These are phyloP conservation scores for Xiphorhynchus erythropygius DNA, from an alignment of 2,797 vertebrate genomes.

Conservation along the genomic window DNA sequence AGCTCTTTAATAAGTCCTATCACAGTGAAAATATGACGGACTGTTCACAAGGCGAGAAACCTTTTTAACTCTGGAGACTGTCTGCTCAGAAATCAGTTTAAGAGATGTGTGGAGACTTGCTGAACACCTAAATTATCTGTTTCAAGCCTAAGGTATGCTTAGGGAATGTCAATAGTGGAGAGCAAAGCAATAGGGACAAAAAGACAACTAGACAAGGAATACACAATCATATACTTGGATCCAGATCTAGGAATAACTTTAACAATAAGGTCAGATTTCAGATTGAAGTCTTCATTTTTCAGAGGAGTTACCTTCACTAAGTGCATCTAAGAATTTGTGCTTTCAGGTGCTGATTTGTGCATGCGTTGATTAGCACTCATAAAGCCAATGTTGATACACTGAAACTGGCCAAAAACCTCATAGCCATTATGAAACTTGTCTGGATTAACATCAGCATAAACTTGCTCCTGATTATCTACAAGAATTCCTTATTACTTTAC, in stretches of 20 bases:
- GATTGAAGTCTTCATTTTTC: not conserved
- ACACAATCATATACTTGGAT: not conserved
- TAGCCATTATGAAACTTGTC: not conserved
- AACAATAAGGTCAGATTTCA: not conserved
- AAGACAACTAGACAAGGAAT: not conserved
- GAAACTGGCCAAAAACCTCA: not conserved
- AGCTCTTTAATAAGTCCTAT: not conserved
- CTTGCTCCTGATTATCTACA: not conserved
- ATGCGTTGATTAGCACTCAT: rapidly evolving
- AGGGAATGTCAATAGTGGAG: not conserved
- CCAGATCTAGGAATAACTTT: not conserved
- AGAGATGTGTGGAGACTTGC: not conserved
- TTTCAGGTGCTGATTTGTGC: not conserved
- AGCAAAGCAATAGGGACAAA: not conserved
- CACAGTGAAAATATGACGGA: not conserved
- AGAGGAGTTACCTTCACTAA: not conserved
- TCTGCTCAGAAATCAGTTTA: not conserved
- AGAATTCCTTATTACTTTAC: not conserved
- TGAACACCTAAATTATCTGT: not conserved
- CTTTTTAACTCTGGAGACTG: not conserved
- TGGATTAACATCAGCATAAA: not conserved
- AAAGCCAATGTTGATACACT: not conserved
- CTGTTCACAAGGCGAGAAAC: not conserved
- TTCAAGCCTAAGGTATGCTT: not conserved
- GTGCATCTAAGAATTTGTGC: not conserved